Conservation (phyloP, 1,140 invertebrate species). For the Zaprionus davidi region DNA sequence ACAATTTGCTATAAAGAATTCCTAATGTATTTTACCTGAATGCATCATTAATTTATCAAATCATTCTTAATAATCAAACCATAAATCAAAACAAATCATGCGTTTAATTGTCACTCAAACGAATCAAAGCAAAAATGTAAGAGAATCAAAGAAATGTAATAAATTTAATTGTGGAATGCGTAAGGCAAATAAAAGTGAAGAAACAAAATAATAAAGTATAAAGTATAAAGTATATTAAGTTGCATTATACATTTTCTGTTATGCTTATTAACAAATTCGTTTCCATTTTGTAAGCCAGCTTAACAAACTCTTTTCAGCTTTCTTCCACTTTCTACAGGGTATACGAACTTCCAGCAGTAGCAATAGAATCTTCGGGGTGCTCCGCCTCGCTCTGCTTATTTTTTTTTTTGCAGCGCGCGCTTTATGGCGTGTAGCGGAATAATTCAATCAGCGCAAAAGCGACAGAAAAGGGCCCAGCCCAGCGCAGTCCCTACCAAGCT, state of each 20-base stretch:
- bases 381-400: slow-evolving; percentile 24
- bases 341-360: not conserved
- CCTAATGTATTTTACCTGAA: not conserved
- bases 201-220: not conserved
- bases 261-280: too few relatives aligned
- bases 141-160: not conserved
- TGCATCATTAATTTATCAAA: slow-evolving; percentile 1
- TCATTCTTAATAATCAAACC: not conserved
- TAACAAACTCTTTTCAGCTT: too few relatives aligned
- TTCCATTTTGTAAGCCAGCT: too few relatives aligned
- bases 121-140: not conserved
- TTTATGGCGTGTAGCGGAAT: slow-evolving; percentile 80
- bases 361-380: slow-evolving; percentile 1
- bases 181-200: not conserved
- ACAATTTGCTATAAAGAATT: not conserved
- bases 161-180: not conserved
- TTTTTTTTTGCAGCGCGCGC: slow-evolving; percentile 50
- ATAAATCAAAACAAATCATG: slow-evolving; percentile 7
- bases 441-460: slow-evolving; percentile 73
- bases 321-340: not conserved
- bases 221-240: not conserved
- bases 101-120: slow-evolving; percentile 6
- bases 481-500: not conserved
- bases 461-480: slow-evolving; percentile 46
- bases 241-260: too few relatives aligned